These are phyloP conservation scores for Cheilosia impressa DNA, from an alignment of 2,888 invertebrate species.

Conservation along the genomic window DNA sequence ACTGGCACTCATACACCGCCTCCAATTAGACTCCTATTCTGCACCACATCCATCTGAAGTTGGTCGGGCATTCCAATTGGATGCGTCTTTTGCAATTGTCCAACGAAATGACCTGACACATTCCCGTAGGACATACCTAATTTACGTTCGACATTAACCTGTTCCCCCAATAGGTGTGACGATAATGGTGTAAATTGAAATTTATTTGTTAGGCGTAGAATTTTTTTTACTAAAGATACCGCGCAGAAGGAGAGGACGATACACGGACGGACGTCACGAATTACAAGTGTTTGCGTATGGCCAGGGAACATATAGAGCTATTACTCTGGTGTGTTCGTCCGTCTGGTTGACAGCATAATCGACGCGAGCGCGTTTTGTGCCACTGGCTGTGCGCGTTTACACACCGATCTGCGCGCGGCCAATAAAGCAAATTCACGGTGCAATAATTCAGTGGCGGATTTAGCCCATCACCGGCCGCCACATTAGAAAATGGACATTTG, in stretches of 20 bases:
- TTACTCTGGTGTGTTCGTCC: slow-evolving; percentile 59
- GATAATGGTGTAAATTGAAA: slow-evolving; percentile 60
- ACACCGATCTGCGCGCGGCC: slow-evolving; percentile 30
- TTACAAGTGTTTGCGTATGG: slow-evolving; percentile 42
- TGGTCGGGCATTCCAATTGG: slow-evolving; percentile 29
- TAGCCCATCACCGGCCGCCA: slow-evolving; percentile 46
- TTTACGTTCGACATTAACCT: slow-evolving; percentile 18
- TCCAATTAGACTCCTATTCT: neutral
- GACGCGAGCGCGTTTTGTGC: slow-evolving; percentile 22
- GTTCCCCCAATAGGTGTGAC: slow-evolving; percentile 43
- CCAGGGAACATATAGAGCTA: slow-evolving; percentile 41
- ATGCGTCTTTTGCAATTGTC: neutral
- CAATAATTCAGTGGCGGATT: slow-evolving; percentile 68
- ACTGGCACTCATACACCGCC: neutral
- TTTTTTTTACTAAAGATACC: slow-evolving; percentile 27
- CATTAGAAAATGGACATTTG: slow-evolving; percentile 65
- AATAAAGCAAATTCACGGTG: slow-evolving; percentile 62
- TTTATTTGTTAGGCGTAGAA: slow-evolving; percentile 49
- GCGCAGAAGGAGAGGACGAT: slow-evolving; percentile 1
- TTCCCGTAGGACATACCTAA: neutral
- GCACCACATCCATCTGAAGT: slow-evolving; percentile 2
- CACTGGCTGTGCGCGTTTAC: neutral
- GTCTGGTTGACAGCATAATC: slow-evolving; percentile 43
- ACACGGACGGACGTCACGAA: slow-evolving; percentile 24
- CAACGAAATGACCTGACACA: neutral